Percentiles rank a stretch among this genome's conserved stretches.
phyloP scores from a whole-genome alignment of 2,888 invertebrate species.

The Vesta saturnalis region DNA sequence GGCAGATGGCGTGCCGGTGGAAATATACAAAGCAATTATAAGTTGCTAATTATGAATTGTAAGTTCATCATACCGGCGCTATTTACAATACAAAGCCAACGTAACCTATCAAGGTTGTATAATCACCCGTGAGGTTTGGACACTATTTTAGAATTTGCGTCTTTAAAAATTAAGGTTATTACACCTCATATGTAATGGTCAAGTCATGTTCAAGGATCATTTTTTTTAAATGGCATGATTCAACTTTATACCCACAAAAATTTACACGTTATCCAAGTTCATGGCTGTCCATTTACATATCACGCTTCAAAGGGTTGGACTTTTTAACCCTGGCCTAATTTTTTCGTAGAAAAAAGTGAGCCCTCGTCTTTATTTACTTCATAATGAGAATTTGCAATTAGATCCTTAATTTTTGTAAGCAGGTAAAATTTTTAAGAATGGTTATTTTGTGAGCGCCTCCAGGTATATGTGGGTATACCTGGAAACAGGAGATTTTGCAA shows the following conservation, averaged over 20 bases:
- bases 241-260: slow-evolving; percentile 32
- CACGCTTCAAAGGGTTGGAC: not conserved
- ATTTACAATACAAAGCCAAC: slow-evolving; percentile 15
- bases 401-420: not conserved
- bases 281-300: slow-evolving; percentile 20
- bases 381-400: too few species aligned
- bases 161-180: slow-evolving; percentile 32
- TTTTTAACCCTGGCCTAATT: too few species aligned
- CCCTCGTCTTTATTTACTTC: too few species aligned
- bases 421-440: slow-evolving; percentile 5
- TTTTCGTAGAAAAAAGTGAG: too few species aligned
- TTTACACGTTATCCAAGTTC: slow-evolving; percentile 23
- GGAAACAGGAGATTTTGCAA: slow-evolving; percentile 6
- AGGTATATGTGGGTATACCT: not conserved
- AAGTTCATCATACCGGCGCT: slow-evolving; percentile 7
- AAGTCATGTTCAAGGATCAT: slow-evolving; percentile 37
- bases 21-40: not conserved
- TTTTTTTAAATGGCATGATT: slow-evolving; percentile 17
- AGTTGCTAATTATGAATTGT: slow-evolving; percentile 4
- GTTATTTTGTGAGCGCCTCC: too few species aligned
- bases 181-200: slow-evolving; percentile 31
- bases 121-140: not conserved
- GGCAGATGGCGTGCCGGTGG: not conserved
- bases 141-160: slow-evolving; percentile 15
- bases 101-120: slow-evolving; percentile 9